These are phyloP conservation scores for Catocala nupta DNA, from an alignment of 2,888 invertebrate genomes.

Conservation along the genomic window DNA sequence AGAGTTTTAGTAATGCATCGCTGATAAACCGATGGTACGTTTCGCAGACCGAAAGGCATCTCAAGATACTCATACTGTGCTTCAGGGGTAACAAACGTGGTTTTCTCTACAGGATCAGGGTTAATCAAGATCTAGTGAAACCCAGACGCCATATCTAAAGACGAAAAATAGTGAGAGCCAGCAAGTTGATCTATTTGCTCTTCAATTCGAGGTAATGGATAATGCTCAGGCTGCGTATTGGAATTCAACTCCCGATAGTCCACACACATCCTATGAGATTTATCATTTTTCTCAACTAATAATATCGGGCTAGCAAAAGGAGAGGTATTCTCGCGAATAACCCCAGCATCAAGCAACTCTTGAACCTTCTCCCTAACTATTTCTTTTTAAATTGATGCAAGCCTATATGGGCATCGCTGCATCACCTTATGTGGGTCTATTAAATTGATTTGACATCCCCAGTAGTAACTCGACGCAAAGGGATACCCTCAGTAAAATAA, in stretches of 20 bases:
- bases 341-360: background rate
- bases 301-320: no score
- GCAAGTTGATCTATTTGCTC: background rate
- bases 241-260: conserved; percentile 6
- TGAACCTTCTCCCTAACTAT: conserved; percentile 3
- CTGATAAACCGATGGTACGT: conserved; percentile 1
- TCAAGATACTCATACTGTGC: background rate
- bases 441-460: no score
- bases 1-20: background rate
- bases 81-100: no score
- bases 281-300: background rate
- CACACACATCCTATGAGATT: background rate
- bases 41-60: background rate
- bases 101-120: background rate
- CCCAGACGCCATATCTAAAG: background rate
- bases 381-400: background rate
- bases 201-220: background rate
- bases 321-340: conserved; percentile 2
- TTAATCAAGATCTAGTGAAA: background rate
- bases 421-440: no score
- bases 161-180: background rate
- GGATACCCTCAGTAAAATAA: no score
- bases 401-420: background rate
- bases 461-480: no score
- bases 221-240: background rate